These are phyloP conservation scores for Schizaphis graminum DNA, from an alignment of 2,888 invertebrate genomes.

Conservation along the genomic window DNA sequence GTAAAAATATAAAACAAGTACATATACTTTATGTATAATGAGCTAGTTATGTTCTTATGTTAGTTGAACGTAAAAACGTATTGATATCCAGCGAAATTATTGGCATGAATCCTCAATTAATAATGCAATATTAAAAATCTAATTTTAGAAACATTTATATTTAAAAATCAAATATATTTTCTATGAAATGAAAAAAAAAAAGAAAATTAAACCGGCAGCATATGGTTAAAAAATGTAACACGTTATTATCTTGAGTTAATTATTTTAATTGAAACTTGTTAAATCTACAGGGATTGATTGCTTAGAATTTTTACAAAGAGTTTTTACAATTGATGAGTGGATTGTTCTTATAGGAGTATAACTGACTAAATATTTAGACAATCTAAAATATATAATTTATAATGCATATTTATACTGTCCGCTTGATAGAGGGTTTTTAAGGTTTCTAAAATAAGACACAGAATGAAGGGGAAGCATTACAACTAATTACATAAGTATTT, in stretches of 20 bases:
- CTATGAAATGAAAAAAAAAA: neutral
- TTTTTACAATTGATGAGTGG: neutral
- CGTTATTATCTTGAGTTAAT: neutral
- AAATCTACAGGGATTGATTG: neutral
- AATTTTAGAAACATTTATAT: neutral
- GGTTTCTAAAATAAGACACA: neutral
- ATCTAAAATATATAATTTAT: too few species aligned
- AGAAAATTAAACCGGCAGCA: neutral
- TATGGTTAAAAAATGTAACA: neutral
- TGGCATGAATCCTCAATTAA: too few species aligned
- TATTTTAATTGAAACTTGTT: neutral
- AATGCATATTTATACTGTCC: neutral
- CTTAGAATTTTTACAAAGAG: neutral
- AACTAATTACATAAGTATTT: slow-evolving; percentile 52
- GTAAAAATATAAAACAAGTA: neutral
- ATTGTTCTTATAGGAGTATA: neutral
- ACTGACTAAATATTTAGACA: neutral
- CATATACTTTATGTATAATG: too few species aligned
- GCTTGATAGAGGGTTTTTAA: neutral
- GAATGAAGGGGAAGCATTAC: neutral
- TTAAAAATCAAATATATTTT: neutral
- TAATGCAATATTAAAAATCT: neutral
- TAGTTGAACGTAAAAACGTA: too few species aligned
- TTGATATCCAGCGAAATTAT: too few species aligned
- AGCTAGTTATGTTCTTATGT: too few species aligned